Percentiles rank a stretch among this genome's conserved stretches.
Evolutionary conservation across 2,113 vertebrate species (phyloP).

Genomic region (Atlantisia rogersi): DNA sequence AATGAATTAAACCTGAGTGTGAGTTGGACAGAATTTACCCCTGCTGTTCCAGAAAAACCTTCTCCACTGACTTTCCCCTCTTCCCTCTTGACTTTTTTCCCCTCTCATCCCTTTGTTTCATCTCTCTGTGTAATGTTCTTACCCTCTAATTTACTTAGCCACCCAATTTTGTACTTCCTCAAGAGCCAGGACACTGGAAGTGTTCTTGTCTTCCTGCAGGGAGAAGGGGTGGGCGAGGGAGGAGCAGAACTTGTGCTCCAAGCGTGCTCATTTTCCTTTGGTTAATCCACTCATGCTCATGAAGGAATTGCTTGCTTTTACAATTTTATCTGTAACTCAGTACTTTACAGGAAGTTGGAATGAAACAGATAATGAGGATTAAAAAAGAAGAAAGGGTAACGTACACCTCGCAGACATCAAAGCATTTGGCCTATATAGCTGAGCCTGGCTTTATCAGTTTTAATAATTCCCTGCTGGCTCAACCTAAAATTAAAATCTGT

Average conservation of each 20-base stretch:
- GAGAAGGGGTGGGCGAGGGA: not conserved
- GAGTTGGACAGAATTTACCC: not conserved
- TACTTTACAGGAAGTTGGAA: constrained; percentile 53
- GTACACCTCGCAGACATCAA: constrained; percentile 54
- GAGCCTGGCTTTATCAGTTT: constrained; percentile 58
- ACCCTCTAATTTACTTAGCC: not conserved
- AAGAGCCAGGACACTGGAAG: not conserved
- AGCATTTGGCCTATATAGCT: constrained; percentile 64
- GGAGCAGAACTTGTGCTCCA: not conserved
- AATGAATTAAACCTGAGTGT: not conserved
- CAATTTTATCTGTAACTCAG: constrained; percentile 44
- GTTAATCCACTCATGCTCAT: not conserved
- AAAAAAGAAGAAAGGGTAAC: constrained; percentile 56
- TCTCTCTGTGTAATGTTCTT: not conserved
- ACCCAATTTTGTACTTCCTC: not conserved
- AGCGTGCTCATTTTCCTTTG: not conserved
- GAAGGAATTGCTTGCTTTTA: constrained; percentile 42
- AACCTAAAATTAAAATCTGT: constrained; percentile 65
- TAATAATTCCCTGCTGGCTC: constrained; percentile 65
- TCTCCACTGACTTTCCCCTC: not conserved
- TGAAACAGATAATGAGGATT: constrained; percentile 63
- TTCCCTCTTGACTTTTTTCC: not conserved
- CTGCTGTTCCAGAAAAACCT: not conserved
- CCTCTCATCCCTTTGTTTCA: not conserved
- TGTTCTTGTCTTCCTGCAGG: not conserved